These are phyloP conservation scores for Halocaridina rubra DNA, from an alignment of 2,888 invertebrate species.

Conservation along the genomic window DNA sequence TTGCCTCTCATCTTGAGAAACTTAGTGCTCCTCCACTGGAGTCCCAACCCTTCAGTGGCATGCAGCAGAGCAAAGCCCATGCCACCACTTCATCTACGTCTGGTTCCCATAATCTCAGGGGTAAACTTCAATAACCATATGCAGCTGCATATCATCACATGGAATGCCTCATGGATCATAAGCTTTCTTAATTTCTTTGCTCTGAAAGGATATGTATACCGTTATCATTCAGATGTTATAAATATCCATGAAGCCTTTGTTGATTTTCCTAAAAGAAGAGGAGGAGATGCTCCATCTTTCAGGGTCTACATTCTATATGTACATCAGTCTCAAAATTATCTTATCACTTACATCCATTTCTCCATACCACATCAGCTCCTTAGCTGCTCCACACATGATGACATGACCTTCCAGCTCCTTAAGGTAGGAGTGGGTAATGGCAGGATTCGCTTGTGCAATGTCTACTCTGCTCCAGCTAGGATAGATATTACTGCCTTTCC, in stretches of 20 bases:
- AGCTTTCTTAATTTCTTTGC: not conserved
- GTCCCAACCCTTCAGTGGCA: too few species aligned
- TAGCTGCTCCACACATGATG: not conserved
- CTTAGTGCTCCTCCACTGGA: too few species aligned
- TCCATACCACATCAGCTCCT: not conserved
- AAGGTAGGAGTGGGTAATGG: not conserved
- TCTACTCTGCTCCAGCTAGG: not conserved
- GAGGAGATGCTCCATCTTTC: not conserved
- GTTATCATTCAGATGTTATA: not conserved
- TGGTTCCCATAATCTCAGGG: not conserved
- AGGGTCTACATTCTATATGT: not conserved
- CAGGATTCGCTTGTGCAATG: not conserved
- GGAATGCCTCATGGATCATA: conserved; percentile 9
- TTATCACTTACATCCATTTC: not conserved
- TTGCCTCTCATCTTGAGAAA: too few species aligned
- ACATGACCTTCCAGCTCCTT: not conserved
- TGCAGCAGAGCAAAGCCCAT: not conserved
- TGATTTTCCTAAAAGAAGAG: not conserved
- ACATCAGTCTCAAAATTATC: not conserved
- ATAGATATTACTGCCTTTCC: not conserved
- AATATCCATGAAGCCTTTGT: not conserved
- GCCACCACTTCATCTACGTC: not conserved
- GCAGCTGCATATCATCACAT: not conserved
- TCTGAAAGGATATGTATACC: not conserved
- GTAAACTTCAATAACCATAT: not conserved